phyloP scores from a whole-genome alignment of 1,140 invertebrate genomes.

The Meloidogyne hapla region DNA sequence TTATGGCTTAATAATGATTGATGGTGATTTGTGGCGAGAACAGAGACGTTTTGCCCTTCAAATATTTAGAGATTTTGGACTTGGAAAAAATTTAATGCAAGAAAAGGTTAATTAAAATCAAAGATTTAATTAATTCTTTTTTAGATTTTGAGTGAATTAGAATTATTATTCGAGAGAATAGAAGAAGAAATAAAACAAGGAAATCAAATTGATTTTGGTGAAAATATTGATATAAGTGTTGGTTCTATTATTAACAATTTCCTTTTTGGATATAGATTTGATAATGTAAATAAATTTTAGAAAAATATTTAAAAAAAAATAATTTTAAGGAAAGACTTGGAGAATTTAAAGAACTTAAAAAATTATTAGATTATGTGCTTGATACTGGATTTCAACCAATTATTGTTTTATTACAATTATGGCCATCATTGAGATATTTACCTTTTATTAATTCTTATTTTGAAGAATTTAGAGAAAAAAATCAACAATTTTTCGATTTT shows the following conservation, averaged over 20 bases:
- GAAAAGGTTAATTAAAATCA: conserved; percentile 28
- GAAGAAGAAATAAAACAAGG: conserved; percentile 30
- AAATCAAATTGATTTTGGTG: conserved; percentile 30
- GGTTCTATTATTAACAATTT: conserved; percentile 45
- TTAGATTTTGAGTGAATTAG: conserved; percentile 44
- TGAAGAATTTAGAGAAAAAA: background rate
- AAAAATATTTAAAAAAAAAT: background rate
- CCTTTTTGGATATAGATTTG: conserved; percentile 45
- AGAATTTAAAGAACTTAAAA: background rate
- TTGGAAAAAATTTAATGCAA: conserved; percentile 49
- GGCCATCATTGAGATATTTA: background rate
- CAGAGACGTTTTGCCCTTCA: conserved; percentile 53
- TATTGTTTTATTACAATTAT: background rate
- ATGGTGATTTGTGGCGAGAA: conserved; percentile 48
- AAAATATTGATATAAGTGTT: conserved; percentile 37
- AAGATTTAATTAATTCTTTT: conserved; percentile 4
- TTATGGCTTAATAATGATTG: conserved; percentile 43
- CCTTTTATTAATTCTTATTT: background rate
- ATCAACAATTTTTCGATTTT: conserved; percentile 3
- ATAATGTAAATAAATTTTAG: conserved; percentile 14
- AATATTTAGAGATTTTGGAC: conserved; percentile 48
- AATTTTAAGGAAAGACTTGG: background rate
- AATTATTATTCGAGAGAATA: conserved; percentile 31
- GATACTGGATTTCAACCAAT: background rate
- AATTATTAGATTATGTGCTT: background rate